Evolutionary conservation across 2,113 vertebrate species (phyloP).

Genomic region (Neotoma lepida): DNA sequence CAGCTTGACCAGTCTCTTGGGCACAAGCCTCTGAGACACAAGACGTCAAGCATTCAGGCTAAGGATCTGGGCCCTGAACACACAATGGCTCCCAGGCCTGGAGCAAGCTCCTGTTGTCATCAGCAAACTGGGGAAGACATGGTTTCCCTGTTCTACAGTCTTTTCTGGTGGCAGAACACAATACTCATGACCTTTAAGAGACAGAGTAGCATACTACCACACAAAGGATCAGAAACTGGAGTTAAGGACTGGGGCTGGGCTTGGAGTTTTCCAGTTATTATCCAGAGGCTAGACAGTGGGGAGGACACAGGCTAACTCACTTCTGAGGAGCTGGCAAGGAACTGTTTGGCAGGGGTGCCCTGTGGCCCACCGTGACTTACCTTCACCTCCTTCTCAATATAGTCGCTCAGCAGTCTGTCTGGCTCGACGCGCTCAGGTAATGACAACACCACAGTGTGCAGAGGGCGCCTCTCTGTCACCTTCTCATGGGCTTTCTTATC

Average conservation of each 20-base stretch:
- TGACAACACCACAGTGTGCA: slow-evolving; percentile 93
- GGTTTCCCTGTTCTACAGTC: background rate
- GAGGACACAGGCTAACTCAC: background rate
- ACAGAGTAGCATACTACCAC: background rate
- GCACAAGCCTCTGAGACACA: background rate
- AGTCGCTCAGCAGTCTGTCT: slow-evolving; percentile 95
- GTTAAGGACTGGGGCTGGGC: background rate
- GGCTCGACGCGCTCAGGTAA: slow-evolving; percentile 94
- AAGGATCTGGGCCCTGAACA: background rate
- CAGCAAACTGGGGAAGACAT: background rate
- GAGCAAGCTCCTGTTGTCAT: background rate
- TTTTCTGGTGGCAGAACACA: background rate
- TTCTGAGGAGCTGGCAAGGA: background rate
- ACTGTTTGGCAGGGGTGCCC: background rate
- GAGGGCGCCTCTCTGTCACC: slow-evolving; percentile 92
- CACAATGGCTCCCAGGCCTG: accelerated
- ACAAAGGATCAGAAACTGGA: background rate
- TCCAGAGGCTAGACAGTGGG: no score
- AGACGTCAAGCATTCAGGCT: background rate
- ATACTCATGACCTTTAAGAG: background rate
- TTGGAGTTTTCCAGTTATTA: accelerated
- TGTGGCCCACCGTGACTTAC: slow-evolving; percentile 75
- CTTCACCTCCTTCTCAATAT: slow-evolving; percentile 99
- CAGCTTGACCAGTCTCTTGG: background rate
- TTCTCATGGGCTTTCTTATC: slow-evolving; percentile 98